Evolutionary conservation across 2,113 vertebrate species (phyloP).

Genomic region (Isurus oxyrinchus): DNA sequence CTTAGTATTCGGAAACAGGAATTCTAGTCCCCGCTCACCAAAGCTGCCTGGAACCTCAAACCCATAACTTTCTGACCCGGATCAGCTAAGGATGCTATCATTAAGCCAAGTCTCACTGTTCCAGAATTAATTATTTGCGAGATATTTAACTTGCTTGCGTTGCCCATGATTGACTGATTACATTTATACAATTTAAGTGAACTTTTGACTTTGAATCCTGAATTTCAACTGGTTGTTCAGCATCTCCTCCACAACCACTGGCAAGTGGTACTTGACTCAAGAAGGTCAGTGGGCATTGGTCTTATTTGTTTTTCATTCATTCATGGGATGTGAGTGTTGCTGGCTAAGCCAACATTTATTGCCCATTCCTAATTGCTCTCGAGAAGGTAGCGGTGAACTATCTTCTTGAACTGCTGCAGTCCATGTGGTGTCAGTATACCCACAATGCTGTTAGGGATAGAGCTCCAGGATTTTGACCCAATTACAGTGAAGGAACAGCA

Average conservation of each 20-base stretch:
- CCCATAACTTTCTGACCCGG: neutral
- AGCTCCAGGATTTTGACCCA: no score
- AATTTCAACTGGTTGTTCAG: neutral
- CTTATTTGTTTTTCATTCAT: neutral
- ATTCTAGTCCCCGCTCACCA: neutral
- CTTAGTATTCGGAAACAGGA: neutral
- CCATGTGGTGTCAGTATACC: no score
- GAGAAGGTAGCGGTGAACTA: no score
- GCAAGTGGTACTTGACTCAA: neutral
- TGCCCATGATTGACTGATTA: neutral
- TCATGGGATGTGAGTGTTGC: no score
- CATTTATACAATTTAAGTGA: neutral
- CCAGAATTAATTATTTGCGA: no score
- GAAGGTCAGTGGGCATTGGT: neutral
- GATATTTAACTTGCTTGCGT: no score
- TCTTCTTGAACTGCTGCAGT: no score
- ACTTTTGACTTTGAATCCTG: neutral
- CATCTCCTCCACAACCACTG: neutral
- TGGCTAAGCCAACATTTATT: no score
- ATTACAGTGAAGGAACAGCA: no score
- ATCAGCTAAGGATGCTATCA: neutral
- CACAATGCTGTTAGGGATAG: no score
- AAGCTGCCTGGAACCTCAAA: neutral
- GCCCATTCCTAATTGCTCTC: no score
- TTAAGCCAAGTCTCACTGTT: no score